Conservation (phyloP, 2,113 vertebrate genomes). For the Dicentrarchus labrax region DNA sequence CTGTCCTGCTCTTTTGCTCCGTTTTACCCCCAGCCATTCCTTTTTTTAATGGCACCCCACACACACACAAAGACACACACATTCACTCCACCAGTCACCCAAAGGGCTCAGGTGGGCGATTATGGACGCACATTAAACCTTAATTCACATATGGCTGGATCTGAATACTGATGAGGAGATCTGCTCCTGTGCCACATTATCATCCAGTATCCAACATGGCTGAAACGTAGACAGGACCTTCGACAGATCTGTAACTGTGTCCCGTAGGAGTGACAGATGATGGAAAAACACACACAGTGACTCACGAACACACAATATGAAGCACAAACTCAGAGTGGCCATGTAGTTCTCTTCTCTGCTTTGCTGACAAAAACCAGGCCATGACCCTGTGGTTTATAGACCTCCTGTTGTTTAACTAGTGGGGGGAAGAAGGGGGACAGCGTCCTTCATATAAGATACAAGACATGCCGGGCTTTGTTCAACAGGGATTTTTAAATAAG, state of each 20-base stretch:
- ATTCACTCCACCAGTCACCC: slow-evolving; percentile 20
- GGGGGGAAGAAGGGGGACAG: slow-evolving; percentile 8
- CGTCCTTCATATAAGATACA: slow-evolving; percentile 7
- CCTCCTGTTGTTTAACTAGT: slow-evolving; percentile 61
- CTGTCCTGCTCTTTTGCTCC: slow-evolving; percentile 7
- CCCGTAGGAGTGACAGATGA: slow-evolving; percentile 4
- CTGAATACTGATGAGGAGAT: slow-evolving; percentile 82
- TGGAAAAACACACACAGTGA: slow-evolving; percentile 14
- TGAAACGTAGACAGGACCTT: neutral
- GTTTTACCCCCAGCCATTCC: slow-evolving; percentile 10
- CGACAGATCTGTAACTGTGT: slow-evolving; percentile 17
- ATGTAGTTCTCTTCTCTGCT: slow-evolving; percentile 40
- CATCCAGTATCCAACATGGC: slow-evolving; percentile 31
- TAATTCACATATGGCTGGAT: slow-evolving; percentile 71
- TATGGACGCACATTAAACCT: slow-evolving; percentile 73
- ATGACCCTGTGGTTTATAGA: slow-evolving; percentile 59
- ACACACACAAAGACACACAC: slow-evolving; percentile 32
- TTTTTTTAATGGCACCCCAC: slow-evolving; percentile 3
- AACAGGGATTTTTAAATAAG: neutral
- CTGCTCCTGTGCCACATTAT: slow-evolving; percentile 54
- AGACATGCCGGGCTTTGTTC: neutral
- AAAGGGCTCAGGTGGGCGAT: slow-evolving; percentile 77
- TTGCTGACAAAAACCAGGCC: slow-evolving; percentile 49
- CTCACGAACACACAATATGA: slow-evolving; percentile 9
- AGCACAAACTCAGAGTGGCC: slow-evolving; percentile 30